phyloP scores from a whole-genome alignment of 2,797 vertebrate genomes.

The Hippopotamyrus pictus region DNA sequence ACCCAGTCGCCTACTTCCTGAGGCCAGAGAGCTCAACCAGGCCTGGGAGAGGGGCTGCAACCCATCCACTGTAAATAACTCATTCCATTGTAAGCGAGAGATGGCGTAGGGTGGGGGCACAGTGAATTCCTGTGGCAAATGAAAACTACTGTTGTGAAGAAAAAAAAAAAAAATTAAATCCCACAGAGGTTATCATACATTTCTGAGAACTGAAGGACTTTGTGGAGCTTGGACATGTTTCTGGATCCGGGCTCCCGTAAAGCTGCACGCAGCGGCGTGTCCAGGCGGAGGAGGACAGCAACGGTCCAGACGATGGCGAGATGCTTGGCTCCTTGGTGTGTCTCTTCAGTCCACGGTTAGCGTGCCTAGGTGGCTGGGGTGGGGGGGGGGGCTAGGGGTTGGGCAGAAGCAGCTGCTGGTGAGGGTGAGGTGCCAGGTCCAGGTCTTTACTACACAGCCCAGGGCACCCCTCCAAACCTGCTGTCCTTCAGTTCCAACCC shows the following conservation, averaged over 20 bases:
- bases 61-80: conserved; percentile 1
- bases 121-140: conserved; percentile 22
- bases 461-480: conserved; percentile 25
- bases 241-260: background rate
- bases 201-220: conserved; percentile 1
- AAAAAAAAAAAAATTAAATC: conserved; percentile 10
- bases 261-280: conserved; percentile 15
- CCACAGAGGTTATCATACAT: conserved; percentile 4
- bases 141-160: conserved; percentile 25
- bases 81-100: conserved; percentile 1
- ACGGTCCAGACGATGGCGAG: conserved; percentile 15
- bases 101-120: conserved; percentile 1
- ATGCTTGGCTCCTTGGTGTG: background rate
- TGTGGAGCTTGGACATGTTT: background rate
- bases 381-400: background rate
- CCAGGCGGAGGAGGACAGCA: background rate
- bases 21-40: background rate
- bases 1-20: background rate
- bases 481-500: conserved; percentile 6
- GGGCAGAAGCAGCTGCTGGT: conserved; percentile 11
- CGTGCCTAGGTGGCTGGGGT: background rate
- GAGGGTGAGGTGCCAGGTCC: background rate
- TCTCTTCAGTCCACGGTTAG: background rate
- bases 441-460: background rate
- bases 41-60: background rate